Evolutionary conservation across 2,888 invertebrate genomes (phyloP).

Genomic region (Pristionchus arcanus): DNA sequence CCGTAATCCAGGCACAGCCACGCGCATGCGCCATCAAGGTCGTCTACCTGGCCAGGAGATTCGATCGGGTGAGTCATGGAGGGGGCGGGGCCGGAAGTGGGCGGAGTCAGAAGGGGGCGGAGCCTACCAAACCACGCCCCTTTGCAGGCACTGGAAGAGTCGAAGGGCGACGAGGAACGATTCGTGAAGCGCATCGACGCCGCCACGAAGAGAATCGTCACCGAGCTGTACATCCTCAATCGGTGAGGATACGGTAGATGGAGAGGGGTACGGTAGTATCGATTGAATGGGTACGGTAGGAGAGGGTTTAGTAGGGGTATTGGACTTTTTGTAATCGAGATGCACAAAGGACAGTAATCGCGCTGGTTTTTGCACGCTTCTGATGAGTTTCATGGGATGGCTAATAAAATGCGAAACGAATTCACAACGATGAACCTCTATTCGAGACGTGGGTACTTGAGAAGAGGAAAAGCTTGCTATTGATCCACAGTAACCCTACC

Average conservation of each 20-base stretch:
- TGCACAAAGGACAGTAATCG: no score
- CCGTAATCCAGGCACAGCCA: constrained; percentile 27
- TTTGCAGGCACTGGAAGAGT: constrained; percentile 50
- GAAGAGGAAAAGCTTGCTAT: not conserved
- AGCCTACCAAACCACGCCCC: not conserved
- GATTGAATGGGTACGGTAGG: not conserved
- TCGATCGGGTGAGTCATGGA: constrained; percentile 42
- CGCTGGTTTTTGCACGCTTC: no score
- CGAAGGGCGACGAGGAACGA: constrained; percentile 45
- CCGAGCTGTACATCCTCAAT: constrained; percentile 62
- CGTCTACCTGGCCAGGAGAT: constrained; percentile 54
- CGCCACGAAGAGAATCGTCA: constrained; percentile 58
- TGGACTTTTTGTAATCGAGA: no score
- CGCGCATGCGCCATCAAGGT: constrained; percentile 54
- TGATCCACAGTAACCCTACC: not conserved
- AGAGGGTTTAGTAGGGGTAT: not conserved
- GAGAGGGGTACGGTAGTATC: not conserved
- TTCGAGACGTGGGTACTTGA: no score
- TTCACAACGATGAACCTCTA: not conserved
- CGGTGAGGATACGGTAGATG: constrained; percentile 50
- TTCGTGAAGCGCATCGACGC: constrained; percentile 33
- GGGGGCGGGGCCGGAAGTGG: not conserved
- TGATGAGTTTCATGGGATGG: not conserved
- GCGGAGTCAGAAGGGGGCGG: constrained; percentile 15
- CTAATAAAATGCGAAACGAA: not conserved